These are phyloP conservation scores for Neodontobutis hainanensis DNA, from an alignment of 2,113 vertebrate species.

Conservation along the genomic window DNA sequence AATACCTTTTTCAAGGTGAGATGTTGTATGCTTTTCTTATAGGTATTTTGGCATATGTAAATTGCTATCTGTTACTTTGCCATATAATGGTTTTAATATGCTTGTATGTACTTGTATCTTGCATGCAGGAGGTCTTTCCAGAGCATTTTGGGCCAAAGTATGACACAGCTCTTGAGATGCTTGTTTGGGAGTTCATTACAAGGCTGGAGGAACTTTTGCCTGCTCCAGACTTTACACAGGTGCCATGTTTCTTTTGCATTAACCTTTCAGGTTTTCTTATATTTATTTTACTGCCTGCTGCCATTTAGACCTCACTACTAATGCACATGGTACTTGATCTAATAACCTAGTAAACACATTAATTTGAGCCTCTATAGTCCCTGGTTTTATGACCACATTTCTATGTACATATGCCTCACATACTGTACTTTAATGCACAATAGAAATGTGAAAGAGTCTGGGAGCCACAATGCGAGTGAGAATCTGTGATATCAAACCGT, in stretches of 20 bases:
- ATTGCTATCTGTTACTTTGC: not conserved
- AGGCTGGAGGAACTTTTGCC: slow-evolving; percentile 80
- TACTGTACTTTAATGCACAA: no score
- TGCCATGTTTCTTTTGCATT: slow-evolving; percentile 9
- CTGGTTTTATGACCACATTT: no score
- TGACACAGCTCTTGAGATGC: slow-evolving; percentile 78
- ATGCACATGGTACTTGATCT: no score
- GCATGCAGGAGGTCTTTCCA: slow-evolving; percentile 77
- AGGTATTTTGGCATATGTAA: not conserved
- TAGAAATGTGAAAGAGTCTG: no score
- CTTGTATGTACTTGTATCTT: not conserved
- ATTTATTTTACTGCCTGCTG: no score
- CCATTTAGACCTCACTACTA: no score
- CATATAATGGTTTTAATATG: not conserved
- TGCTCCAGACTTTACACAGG: slow-evolving; percentile 78
- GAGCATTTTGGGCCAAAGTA: slow-evolving; percentile 82
- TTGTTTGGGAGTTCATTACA: slow-evolving; percentile 84
- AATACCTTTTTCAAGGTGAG: slow-evolving; percentile 74
- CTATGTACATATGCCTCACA: no score
- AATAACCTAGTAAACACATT: no score
- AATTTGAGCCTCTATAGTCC: no score
- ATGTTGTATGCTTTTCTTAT: not conserved
- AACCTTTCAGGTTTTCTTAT: no score
- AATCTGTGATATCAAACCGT: not conserved
- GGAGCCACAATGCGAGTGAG: not conserved